A percentile compares a stretch with the other conserved stretches of the same genome.
phyloP scores from a whole-genome alignment of 2,113 vertebrate species.

The Bothrops jararaca region DNA sequence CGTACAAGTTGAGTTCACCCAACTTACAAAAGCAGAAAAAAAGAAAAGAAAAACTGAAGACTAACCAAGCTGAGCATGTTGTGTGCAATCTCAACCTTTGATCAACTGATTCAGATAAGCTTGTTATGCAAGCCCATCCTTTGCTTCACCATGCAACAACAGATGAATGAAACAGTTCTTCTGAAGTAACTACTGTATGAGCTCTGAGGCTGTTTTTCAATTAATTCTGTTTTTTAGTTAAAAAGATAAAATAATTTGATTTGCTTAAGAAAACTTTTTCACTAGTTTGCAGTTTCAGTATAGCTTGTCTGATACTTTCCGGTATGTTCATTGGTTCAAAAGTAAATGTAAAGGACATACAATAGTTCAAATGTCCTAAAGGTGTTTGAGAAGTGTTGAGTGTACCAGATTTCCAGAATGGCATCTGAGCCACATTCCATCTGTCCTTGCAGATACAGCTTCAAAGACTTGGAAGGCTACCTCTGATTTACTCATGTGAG shows the following conservation, averaged over 20 bases:
- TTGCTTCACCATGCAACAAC: not conserved
- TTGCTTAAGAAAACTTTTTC: not conserved
- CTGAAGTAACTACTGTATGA: not conserved
- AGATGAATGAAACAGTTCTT: not conserved
- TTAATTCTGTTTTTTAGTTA: not conserved
- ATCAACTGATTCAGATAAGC: not conserved
- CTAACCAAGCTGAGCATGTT: not conserved
- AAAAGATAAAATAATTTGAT: not conserved
- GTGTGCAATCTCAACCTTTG: not conserved
- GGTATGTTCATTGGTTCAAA: not conserved
- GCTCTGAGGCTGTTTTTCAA: not conserved
- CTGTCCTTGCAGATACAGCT: not conserved
- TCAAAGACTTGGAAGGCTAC: not conserved
- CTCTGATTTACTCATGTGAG: not conserved
- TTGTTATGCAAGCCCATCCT: not conserved
- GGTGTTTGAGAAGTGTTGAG: not conserved
- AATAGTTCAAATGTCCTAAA: not conserved
- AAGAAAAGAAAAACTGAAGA: not conserved
- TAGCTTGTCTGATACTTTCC: not conserved
- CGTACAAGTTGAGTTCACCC: not conserved
- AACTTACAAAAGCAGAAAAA: not conserved
- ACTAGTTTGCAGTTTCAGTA: not conserved
- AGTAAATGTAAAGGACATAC: not conserved
- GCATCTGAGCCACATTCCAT: not conserved
- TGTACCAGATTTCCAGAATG: not conserved